Conservation (phyloP, 2,888 invertebrate genomes). For the Colostygia pectinataria region DNA sequence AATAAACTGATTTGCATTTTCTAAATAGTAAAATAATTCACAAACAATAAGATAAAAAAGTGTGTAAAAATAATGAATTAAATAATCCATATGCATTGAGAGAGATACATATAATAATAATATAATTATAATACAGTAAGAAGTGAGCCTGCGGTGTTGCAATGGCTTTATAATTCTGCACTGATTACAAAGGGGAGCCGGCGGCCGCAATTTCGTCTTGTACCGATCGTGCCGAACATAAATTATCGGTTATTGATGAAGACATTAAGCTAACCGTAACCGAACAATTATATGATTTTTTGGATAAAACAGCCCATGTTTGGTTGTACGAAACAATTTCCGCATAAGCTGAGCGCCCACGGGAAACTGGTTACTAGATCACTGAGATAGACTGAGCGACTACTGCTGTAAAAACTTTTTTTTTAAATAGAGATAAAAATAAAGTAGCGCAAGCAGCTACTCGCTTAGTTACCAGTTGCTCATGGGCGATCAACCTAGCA, state of each 20-base stretch:
- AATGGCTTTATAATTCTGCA: constrained; percentile 79
- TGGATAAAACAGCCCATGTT: constrained; percentile 31
- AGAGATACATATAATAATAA: no score
- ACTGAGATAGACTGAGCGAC: no score
- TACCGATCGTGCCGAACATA: constrained; percentile 80
- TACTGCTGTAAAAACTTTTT: no score
- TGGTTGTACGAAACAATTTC: no score
- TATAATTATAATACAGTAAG: constrained; percentile 64
- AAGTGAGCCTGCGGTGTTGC: constrained; percentile 68
- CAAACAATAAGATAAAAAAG: no score
- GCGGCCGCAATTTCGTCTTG: constrained; percentile 84
- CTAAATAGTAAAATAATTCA: no score
- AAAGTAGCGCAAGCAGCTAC: neutral
- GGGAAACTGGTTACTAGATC: no score
- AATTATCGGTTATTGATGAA: constrained; percentile 84
- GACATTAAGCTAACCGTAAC: constrained; percentile 77
- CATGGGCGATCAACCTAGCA: no score
- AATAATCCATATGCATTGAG: constrained; percentile 49
- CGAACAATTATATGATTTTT: constrained; percentile 63
- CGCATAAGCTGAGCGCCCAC: no score
- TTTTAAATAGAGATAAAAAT: no score
- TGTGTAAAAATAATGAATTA: constrained; percentile 12
- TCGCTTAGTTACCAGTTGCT: no score
- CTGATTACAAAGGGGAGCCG: constrained; percentile 84
- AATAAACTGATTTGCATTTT: no score